These are phyloP conservation scores for Ips nitidus DNA, from an alignment of 1,140 invertebrate genomes.

Conservation along the genomic window DNA sequence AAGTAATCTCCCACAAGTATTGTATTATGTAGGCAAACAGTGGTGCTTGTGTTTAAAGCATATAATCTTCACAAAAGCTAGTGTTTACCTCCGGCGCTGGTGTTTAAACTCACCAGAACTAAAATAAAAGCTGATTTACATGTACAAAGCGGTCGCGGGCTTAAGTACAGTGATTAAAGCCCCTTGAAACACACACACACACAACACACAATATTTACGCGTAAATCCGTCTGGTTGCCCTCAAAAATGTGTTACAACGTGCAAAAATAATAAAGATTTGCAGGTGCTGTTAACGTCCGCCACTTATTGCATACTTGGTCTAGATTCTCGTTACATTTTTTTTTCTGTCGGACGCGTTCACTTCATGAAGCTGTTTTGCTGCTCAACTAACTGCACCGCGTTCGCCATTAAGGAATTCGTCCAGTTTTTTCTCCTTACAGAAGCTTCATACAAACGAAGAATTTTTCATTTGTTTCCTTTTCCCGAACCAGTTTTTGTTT, in stretches of 20 bases:
- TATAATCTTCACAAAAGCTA: conserved; percentile 2
- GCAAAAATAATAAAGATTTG: conserved; percentile 1
- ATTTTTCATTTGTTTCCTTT: too few species aligned
- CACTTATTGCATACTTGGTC: conserved; percentile 21
- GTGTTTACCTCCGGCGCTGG: neutral
- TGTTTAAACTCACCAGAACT: neutral
- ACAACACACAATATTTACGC: too few species aligned
- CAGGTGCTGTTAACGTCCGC: conserved; percentile 25
- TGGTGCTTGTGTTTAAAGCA: conserved; percentile 6
- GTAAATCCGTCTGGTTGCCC: neutral
- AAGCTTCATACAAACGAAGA: neutral
- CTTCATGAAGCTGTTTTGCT: conserved; percentile 15
- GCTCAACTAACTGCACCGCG: conserved; percentile 14
- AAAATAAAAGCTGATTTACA: conserved; percentile 5
- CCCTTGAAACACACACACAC: too few species aligned
- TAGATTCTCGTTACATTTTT: conserved; percentile 19
- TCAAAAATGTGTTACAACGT: too few species aligned
- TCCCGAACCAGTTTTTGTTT: too few species aligned
- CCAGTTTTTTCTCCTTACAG: neutral
- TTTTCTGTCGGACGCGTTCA: conserved; percentile 4
- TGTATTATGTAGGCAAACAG: conserved; percentile 5
- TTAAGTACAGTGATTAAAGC: too few species aligned
- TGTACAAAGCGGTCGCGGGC: too few species aligned
- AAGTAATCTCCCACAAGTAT: neutral
- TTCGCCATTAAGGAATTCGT: neutral